Base-by-base conservation (phyloP, 2,113 vertebrate genomes). In the Caranx ignobilis region DNA sequence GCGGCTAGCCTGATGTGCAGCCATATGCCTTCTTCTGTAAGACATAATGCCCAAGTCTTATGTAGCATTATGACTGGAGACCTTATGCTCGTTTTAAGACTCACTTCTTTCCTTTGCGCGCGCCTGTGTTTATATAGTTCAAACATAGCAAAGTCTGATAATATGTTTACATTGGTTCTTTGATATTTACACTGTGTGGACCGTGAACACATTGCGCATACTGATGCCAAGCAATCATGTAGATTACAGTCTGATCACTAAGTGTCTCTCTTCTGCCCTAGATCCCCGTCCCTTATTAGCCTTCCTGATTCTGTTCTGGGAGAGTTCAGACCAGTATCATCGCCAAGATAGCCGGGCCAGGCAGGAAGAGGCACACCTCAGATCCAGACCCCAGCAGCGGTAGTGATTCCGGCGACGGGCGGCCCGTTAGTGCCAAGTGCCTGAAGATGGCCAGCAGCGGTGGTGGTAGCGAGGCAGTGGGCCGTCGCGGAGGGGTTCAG, bases 341-440 rank as follows among this genome's bases (percentile, higher is more conserved):
- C 97, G 98, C 98, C 98, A 99, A 99, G 95, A 99, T 99, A 99
- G 98, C 98, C 91, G 98, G 97, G 94, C 96, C 98, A 89, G 96
- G 97, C 95, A 99, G 97, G 94, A 99, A 99, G 94, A 97, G 97
- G 91, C 96, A 96, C 94, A 97, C 95, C 96, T 97, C 98, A 96
- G 97, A 99, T 95, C 97, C 97, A 96, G 97, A 98, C 95, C 94
- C 97, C 92, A 95, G 97, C 94, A 91, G 92, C 48, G 89, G 91
- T 71, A 96, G 97, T 26, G 96, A 98, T 92, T 95, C 96, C 54
- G 94, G 96, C 3, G 96, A 96, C 43, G 96, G 96, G 94, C 96
- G 94, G 91, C 96, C 96, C 83, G 94, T 98, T 84, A 96, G 96
- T 52, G 95, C 95, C 92, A 99, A 99, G 96, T 96, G 96, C 96